These are phyloP conservation scores for Squalus acanthias DNA, from an alignment of 2,797 vertebrate species.

Conservation along the genomic window DNA sequence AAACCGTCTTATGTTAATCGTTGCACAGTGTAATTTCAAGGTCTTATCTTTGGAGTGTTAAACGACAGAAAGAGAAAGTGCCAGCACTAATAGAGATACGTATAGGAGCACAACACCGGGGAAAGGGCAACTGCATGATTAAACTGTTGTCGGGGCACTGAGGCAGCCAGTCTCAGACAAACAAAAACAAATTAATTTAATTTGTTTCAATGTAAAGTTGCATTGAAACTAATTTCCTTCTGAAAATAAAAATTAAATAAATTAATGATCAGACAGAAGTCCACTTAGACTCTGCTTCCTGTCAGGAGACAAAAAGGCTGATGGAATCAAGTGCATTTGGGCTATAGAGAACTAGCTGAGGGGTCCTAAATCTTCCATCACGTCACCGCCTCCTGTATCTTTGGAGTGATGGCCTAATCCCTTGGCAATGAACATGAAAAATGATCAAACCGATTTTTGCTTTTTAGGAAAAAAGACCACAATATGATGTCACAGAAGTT, in stretches of 20 bases:
- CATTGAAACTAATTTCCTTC: not conserved
- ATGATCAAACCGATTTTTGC: not conserved
- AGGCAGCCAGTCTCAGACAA: not conserved
- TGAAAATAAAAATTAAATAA: conserved; percentile 7
- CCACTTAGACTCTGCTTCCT: not conserved
- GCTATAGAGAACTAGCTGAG: not conserved
- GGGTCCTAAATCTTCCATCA: conserved; percentile 7
- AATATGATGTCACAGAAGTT: not conserved
- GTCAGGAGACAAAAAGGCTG: not conserved
- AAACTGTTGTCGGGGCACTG: not conserved
- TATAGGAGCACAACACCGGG: not conserved
- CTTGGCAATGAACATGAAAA: not conserved
- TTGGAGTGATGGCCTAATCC: not conserved
- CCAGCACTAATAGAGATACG: not conserved
- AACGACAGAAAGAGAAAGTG: not conserved
- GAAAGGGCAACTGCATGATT: conserved; percentile 6
- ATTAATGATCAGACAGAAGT: not conserved
- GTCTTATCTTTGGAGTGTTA: conserved; percentile 11
- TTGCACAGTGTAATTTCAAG: not conserved
- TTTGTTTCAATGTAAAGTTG: not conserved
- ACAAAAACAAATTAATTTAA: conserved; percentile 11
- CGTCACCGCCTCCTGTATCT: not conserved
- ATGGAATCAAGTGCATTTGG: not conserved
- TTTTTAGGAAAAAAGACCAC: not conserved
- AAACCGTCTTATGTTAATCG: not conserved